Percentiles rank a stretch among this genome's conserved stretches.
These are phyloP conservation scores for Flexamia atlantica DNA, from an alignment of 2,888 invertebrate species.

Conservation along the genomic window DNA sequence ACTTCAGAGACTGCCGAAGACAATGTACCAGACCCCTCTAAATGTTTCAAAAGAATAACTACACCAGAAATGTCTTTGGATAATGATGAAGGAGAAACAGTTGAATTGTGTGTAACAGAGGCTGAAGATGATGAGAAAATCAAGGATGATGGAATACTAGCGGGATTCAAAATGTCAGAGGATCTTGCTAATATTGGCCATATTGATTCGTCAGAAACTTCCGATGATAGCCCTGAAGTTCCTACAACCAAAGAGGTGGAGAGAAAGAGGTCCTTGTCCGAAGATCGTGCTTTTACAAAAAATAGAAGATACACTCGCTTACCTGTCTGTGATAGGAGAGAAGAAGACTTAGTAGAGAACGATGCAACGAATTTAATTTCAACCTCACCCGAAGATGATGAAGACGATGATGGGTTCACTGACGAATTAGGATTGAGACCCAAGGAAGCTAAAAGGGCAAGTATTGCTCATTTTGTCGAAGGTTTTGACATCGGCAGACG, in stretches of 20 bases:
- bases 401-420: constrained; percentile 70
- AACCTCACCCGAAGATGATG: constrained; percentile 70
- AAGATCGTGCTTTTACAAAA: constrained; percentile 58
- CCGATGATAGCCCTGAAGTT: constrained; percentile 76
- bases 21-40: constrained; percentile 36
- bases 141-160: constrained; percentile 58
- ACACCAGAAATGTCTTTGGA: constrained; percentile 61
- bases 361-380: constrained; percentile 71
- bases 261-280: constrained; percentile 57
- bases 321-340: constrained; percentile 39
- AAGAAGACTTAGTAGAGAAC: constrained; percentile 66
- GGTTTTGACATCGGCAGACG: constrained; percentile 88
- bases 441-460: constrained; percentile 76
- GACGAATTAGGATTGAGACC: constrained; percentile 68
- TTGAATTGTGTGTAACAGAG: constrained; percentile 27
- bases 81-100: constrained; percentile 44
- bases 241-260: constrained; percentile 61
- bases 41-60: constrained; percentile 57
- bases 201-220: constrained; percentile 90
- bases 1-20: constrained; percentile 37
- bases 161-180: constrained; percentile 68
- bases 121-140: constrained; percentile 26
- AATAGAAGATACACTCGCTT: constrained; percentile 18
- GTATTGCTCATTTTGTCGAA: constrained; percentile 89
- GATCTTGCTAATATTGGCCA: constrained; percentile 79